These are phyloP conservation scores for Brachionus calyciflorus DNA, from an alignment of 1,140 invertebrate genomes.

Conservation along the genomic window DNA sequence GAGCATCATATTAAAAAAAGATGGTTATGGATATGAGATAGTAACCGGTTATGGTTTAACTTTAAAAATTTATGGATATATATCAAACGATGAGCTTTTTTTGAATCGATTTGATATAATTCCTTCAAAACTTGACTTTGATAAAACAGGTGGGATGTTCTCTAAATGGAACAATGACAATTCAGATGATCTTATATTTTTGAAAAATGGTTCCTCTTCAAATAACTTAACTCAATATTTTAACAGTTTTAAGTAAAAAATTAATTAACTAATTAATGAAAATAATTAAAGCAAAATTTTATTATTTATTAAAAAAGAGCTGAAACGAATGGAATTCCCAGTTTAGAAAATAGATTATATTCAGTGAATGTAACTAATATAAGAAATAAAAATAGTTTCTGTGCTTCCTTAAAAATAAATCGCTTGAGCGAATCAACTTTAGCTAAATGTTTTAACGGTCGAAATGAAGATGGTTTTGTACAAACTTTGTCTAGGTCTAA, in stretches of 20 bases:
- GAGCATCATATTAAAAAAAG: not conserved
- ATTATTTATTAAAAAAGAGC: too few species aligned
- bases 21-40: not conserved
- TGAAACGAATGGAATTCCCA: not conserved
- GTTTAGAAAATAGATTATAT: not conserved
- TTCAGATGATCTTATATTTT: not conserved
- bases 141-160: not conserved
- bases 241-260: not conserved
- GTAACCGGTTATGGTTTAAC: not conserved
- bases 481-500: not conserved
- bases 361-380: not conserved
- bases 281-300: too few species aligned
- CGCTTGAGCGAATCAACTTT: not conserved
- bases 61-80: not conserved
- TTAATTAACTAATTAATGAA: not conserved
- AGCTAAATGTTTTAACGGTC: not conserved
- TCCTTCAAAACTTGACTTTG: not conserved
- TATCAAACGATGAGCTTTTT: not conserved
- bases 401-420: not conserved
- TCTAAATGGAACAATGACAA: not conserved
- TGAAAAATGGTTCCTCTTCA: not conserved
- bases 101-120: constrained; percentile 19
- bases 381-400: not conserved
- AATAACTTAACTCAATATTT: not conserved
- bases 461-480: not conserved